These are phyloP conservation scores for Smutsia gigantea DNA, from an alignment of 2,797 vertebrate genomes.

Conservation along the genomic window DNA sequence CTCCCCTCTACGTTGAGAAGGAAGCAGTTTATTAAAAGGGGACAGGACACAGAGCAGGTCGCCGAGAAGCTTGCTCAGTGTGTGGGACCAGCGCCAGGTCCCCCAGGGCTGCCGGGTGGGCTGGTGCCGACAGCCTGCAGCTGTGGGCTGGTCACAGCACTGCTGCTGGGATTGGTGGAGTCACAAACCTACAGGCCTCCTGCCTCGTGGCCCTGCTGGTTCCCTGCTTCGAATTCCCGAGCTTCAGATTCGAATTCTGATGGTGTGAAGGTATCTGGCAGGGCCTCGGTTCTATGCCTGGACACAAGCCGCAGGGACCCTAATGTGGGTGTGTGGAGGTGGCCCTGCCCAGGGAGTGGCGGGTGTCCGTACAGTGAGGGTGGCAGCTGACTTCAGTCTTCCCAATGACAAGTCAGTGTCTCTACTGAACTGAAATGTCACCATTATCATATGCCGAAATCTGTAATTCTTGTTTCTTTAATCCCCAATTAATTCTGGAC, in stretches of 20 bases:
- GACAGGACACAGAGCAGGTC: neutral
- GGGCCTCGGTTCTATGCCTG: fast-evolving
- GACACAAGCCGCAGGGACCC: too few species aligned
- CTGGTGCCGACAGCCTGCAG: neutral
- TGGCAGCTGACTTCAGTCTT: neutral
- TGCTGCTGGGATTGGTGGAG: fast-evolving
- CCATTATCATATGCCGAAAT: neutral
- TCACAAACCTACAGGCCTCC: neutral
- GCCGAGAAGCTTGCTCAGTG: neutral
- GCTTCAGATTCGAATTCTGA: neutral
- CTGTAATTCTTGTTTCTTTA: neutral
- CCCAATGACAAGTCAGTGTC: neutral
- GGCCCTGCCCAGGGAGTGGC: neutral
- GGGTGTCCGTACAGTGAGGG: fast-evolving
- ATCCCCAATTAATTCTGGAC: neutral
- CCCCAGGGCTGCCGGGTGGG: fast-evolving
- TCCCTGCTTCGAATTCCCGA: neutral
- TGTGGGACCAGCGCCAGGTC: too few species aligned
- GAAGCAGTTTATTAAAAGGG: neutral
- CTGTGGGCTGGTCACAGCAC: fast-evolving
- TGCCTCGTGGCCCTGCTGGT: neutral
- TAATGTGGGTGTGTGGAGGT: too few species aligned
- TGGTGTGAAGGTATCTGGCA: too few species aligned
- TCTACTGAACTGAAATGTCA: neutral
- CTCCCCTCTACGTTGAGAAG: neutral